Conservation (phyloP, 1,140 invertebrate genomes). For the Cardiocondyla obscurior region DNA sequence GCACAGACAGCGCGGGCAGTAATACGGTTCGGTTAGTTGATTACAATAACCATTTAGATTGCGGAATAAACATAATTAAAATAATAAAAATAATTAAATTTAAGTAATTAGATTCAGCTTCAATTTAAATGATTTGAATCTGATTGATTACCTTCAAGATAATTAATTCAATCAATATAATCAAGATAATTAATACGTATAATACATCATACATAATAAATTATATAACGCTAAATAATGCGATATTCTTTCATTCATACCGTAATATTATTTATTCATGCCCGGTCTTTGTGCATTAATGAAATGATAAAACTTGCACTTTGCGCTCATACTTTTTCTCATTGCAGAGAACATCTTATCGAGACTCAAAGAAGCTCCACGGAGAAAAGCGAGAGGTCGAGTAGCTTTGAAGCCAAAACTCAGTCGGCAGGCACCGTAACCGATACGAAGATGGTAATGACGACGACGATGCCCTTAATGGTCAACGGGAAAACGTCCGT, state of each 20-base stretch:
- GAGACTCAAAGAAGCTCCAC: conserved; percentile 71
- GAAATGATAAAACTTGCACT: not conserved
- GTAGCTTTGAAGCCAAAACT: conserved; percentile 63
- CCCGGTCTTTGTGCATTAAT: not conserved
- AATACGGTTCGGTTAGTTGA: conserved; percentile 77
- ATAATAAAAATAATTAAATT: not conserved
- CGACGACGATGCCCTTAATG: conserved; percentile 34
- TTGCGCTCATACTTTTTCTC: not conserved
- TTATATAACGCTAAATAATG: not conserved
- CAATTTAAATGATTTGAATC: not conserved
- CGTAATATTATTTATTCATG: not conserved
- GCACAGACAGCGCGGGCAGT: conserved; percentile 87
- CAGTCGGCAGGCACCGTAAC: conserved; percentile 36
- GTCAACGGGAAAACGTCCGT: conserved; percentile 44
- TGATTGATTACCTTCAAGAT: not conserved
- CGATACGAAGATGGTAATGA: conserved; percentile 51
- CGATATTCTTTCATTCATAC: no score
- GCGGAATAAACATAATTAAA: not conserved
- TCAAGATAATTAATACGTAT: not conserved
- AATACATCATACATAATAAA: not conserved
- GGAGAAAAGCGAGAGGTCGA: conserved; percentile 74
- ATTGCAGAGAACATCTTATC: conserved; percentile 78
- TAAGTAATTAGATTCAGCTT: no score
- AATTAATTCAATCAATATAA: no score
- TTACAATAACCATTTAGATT: not conserved